Base-by-base conservation (phyloP, 2,113 vertebrate genomes). In the Zingel zingel region DNA sequence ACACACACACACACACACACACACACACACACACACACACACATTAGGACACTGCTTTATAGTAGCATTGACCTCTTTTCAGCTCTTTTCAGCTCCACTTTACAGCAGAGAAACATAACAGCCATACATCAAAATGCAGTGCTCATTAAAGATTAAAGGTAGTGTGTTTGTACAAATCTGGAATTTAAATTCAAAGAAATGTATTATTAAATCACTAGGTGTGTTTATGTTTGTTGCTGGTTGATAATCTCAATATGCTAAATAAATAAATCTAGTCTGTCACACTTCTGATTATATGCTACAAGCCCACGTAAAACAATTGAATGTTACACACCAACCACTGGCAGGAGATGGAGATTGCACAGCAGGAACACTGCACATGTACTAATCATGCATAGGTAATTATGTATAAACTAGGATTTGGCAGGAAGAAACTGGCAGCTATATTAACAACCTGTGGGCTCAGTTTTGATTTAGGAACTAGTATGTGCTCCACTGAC, bases 381-480 rank as follows among this genome's bases (percentile, higher is more conserved):
- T 79, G 81, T 51, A 43, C 70, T 83, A 83, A 82, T 87, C 82
- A 53, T 77, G 84, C 85, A 74, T 77, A 74, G 76, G 86, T 91
- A 86, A 93, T 88, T 88, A 88, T 69, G 75, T 88, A 79, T 80
- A 80, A 83, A 88, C 82, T 79, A 62, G 79, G 70, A 82, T 83
- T 89, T 91, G 86, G 83, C 85, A 85, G 56, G 74, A 36, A 62
- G 43, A 74, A 74, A 64, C 50, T 87, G 74, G 83, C 86, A 91
- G 79, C 77, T 69, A 19, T 66, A 76, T 68, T 65, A 78, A 83
- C 18, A 14, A 79, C 83, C 81, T 64, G 71, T 80, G 83, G 77
- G 61, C 66, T 77, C 77, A 18, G 67, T 39, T 70, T 51, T 64
- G 86, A 74, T 57, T 62, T 70, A 63, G 69, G 67, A 84, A 82